Evolutionary conservation across 2,888 invertebrate genomes (phyloP), one percentile per base, ranked within the genome.

Genomic region (Spilarctia lutea): DNA sequence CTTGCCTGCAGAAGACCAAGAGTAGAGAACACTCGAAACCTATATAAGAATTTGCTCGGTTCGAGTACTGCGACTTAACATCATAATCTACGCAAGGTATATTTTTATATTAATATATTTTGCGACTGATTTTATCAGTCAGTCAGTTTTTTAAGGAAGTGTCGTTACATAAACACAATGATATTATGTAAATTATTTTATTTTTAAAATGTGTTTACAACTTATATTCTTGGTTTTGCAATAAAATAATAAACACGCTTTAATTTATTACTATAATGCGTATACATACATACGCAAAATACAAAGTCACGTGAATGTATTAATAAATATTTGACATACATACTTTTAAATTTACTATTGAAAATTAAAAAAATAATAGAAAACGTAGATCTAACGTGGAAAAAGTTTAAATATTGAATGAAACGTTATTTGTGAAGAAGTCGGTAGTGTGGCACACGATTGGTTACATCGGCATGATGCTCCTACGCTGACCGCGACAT

Each of bases 1-100:
- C 88, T 97, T 96, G 71, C 97, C 97, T 96, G 84, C n/a, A 4
- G 24, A 16, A 18, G 1, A 18, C 0, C 39, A 13, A 24, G 1
- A n/a, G n/a, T 7, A 35, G 6, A 7, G 10, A 35, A 69, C 20
- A 42, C n/a, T n/a, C 42, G 6, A 48, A 39, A 11, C 10, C 11
- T 39, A 39, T 39, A 39, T 39, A 39, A 39, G 39, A 6, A 48
- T 48, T 52, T 52, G 2, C 1, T 42, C 7, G 35, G 7, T 45
- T 48, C 20, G 6, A 24, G 13, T 16, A 60, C 27, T 60, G 27
- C 3, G 60, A 60, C 3, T 13, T n/a, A n/a, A 24, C 24, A 56
- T 7, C 24, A 56, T 7, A 56, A 56, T n/a, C 0, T 56, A n/a
- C 24, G 52, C 52, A 56, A 24, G 3, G 35, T 35, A 35, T 6